Conservation (phyloP, 2,797 vertebrate genomes). For the Pyrocephalus nanus region DNA sequence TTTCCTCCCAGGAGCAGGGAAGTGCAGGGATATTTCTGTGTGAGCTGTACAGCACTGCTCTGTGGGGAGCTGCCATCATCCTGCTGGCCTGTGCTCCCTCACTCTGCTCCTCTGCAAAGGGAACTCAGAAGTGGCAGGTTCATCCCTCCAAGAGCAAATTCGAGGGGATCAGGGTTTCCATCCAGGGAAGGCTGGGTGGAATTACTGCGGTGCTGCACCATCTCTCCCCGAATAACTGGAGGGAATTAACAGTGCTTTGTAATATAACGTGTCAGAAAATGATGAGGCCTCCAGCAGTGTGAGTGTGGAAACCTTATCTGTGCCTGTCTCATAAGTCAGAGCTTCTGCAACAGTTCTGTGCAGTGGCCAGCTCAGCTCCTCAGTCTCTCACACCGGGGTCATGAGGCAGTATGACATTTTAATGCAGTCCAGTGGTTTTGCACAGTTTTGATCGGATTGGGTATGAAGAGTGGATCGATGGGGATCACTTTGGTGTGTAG, state of each 20-base stretch:
- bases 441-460: background rate
- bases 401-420: background rate
- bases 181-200: background rate
- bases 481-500: background rate
- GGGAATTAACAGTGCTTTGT: background rate
- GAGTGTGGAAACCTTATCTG: background rate
- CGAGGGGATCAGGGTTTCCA: background rate
- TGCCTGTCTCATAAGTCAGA: background rate
- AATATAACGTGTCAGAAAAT: background rate
- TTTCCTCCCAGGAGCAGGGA: background rate
- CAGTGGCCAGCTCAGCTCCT: background rate
- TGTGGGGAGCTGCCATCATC: background rate
- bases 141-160: background rate
- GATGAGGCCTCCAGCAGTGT: background rate
- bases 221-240: background rate
- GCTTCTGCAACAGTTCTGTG: background rate
- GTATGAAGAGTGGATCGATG: background rate
- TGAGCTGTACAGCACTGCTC: background rate
- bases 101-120: background rate
- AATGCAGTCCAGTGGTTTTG: background rate
- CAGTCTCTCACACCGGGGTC: background rate
- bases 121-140: background rate
- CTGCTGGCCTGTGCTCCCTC: background rate
- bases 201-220: background rate
- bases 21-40: accelerated